phyloP scores from a whole-genome alignment of 1,140 invertebrate species.

The Drosophila quadrilineata region DNA sequence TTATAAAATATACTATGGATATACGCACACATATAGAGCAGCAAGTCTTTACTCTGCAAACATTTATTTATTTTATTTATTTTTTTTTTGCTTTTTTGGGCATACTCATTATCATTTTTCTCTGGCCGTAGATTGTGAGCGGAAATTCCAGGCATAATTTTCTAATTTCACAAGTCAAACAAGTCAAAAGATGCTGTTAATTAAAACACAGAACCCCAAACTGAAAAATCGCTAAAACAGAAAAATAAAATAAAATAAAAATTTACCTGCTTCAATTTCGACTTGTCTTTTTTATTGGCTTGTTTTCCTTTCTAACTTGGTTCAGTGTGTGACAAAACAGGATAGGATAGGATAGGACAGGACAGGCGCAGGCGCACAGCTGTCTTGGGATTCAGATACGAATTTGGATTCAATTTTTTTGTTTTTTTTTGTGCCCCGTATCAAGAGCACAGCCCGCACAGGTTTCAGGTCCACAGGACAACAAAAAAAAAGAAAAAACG shows the following conservation, averaged over 20 bases:
- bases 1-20: neutral
- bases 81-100: neutral
- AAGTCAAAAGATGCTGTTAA: constrained; percentile 58
- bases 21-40: too few relatives aligned
- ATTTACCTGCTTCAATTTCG: too few relatives aligned
- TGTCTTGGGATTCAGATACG: constrained; percentile 34
- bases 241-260: constrained; percentile 4
- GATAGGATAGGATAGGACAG: too few relatives aligned
- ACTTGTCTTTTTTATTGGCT: too few relatives aligned
- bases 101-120: constrained; percentile 43
- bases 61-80: constrained; percentile 7
- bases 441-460: constrained; percentile 35
- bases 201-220: constrained; percentile 37
- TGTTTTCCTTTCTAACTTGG: too few relatives aligned
- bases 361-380: constrained; percentile 69
- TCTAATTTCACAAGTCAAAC: constrained; percentile 67
- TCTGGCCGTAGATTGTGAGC: constrained; percentile 40
- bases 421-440: neutral
- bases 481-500: too few relatives aligned
- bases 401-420: constrained; percentile 15
- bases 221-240: constrained; percentile 6
- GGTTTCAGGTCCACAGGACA: constrained; percentile 42
- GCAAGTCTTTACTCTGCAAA: too few relatives aligned
- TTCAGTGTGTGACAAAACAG: too few relatives aligned
- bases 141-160: constrained; percentile 77